These are phyloP conservation scores for Fopius arisanus DNA, from an alignment of 1,140 invertebrate genomes.

Conservation along the genomic window DNA sequence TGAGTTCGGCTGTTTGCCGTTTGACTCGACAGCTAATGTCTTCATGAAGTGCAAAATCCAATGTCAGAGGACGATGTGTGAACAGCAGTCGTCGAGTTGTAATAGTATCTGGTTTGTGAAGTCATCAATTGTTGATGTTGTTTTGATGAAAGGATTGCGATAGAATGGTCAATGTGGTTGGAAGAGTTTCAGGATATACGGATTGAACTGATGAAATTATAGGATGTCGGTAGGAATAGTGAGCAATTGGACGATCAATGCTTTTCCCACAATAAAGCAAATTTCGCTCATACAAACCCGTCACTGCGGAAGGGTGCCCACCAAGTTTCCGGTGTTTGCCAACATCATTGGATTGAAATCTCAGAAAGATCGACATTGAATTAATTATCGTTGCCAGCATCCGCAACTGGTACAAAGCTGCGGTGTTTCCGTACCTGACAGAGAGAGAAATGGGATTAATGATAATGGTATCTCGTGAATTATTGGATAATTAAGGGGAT, in stretches of 20 bases:
- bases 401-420: neutral
- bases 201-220: no score
- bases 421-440: neutral
- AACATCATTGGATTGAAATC: neutral
- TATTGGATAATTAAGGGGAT: slow-evolving; percentile 27
- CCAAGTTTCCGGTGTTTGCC: neutral
- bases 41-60: neutral
- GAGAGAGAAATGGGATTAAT: slow-evolving; percentile 14
- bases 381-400: neutral
- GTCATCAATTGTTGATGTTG: no score
- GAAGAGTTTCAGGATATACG: no score
- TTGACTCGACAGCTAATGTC: neutral
- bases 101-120: neutral
- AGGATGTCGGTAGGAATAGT: no score
- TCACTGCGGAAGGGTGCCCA: neutral
- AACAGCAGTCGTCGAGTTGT: neutral
- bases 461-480: slow-evolving; percentile 6
- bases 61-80: neutral
- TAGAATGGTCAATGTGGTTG: no score
- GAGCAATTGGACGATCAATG: no score
- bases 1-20: neutral
- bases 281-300: no score
- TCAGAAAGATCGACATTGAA: neutral
- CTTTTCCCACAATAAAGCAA: no score
- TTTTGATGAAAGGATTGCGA: no score